A percentile compares a stretch with the other conserved stretches of the same genome.
phyloP scores from a whole-genome alignment of 30 jellyfish, hydroid and myxozoan species.

The Aurelia sp. region DNA sequence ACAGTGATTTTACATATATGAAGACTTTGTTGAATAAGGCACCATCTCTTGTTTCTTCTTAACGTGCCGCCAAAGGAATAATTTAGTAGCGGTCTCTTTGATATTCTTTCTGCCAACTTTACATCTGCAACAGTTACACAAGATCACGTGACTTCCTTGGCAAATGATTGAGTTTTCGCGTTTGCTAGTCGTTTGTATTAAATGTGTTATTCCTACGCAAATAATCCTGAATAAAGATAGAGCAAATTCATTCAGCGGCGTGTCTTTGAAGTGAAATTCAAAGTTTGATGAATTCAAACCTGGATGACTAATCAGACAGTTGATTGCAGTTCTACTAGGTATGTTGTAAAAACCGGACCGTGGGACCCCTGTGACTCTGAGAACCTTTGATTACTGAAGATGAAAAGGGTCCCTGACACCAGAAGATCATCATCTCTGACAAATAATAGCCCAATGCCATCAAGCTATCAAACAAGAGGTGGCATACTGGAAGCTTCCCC shows the following conservation, averaged over 20 bases:
- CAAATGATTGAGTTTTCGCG: conserved; percentile 56
- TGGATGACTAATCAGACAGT: conserved; percentile 27
- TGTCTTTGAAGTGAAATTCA: conserved; percentile 45
- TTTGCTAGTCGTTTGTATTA: conserved; percentile 40
- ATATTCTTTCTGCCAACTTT: conserved; percentile 44
- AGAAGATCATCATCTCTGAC: no score
- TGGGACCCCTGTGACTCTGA: no score
- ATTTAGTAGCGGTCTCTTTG: conserved; percentile 57
- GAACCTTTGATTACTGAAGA: no score
- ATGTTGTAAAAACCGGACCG: no score
- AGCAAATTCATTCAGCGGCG: conserved; percentile 61
- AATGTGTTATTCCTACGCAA: conserved; percentile 35
- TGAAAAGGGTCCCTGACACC: no score
- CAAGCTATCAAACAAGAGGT: no score
- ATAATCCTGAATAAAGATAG: conserved; percentile 40
- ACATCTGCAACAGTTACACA: conserved; percentile 81
- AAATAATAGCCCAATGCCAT: no score
- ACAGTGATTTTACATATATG: conserved; percentile 59
- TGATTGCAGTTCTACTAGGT: no score
- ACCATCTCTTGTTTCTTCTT: conserved; percentile 50
- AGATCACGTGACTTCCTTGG: conserved; percentile 61
- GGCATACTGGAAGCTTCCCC: no score
- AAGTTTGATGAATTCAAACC: conserved; percentile 46
- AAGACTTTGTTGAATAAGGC: conserved; percentile 63
- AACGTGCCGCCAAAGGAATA: conserved; percentile 74